These are phyloP conservation scores for Pangasius krempfi DNA, from an alignment of 2,797 vertebrate species.

Conservation along the genomic window DNA sequence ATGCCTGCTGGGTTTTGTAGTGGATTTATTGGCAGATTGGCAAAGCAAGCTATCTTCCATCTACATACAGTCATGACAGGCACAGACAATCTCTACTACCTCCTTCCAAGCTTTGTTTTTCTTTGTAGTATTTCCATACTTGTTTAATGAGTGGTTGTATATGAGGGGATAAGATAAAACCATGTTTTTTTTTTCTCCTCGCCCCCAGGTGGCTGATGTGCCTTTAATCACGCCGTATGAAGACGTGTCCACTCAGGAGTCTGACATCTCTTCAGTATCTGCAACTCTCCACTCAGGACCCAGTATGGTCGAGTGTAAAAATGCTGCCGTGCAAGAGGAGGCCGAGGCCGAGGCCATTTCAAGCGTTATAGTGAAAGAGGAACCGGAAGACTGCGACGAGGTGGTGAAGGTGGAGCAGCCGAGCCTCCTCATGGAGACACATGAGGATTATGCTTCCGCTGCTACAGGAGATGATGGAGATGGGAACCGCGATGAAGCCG, in stretches of 20 bases:
- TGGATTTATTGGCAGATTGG: neutral
- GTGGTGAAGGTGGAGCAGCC: slow-evolving; percentile 5
- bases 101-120: neutral
- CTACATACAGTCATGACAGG: neutral
- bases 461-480: neutral
- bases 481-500: too few relatives aligned
- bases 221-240: neutral
- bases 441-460: neutral
- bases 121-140: neutral
- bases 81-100: neutral
- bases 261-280: neutral
- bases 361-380: slow-evolving; percentile 34
- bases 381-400: slow-evolving; percentile 11
- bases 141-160: neutral
- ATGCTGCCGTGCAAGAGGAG: neutral
- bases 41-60: neutral
- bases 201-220: neutral
- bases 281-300: neutral
- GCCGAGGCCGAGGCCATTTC: neutral
- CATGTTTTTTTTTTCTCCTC: too few relatives aligned
- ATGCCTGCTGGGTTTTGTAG: neutral
- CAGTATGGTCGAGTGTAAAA: neutral
- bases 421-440: slow-evolving; percentile 7
- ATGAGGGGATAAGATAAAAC: neutral
- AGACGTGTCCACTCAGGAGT: neutral